phyloP scores from a whole-genome alignment of 2,113 vertebrate genomes.

The Callochromis pleurospilus region DNA sequence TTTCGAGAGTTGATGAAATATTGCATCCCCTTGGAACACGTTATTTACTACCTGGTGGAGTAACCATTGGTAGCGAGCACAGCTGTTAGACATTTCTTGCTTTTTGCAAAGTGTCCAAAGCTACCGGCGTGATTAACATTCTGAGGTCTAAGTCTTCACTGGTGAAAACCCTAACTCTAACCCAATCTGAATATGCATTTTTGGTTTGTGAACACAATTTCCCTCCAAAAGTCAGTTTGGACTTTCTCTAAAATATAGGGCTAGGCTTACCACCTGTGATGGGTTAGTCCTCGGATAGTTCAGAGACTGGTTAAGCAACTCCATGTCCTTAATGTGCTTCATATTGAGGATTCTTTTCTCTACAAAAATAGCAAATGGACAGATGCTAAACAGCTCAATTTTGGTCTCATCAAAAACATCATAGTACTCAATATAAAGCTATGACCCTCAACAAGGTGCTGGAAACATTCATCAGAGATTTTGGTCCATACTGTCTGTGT shows the following conservation, averaged over 20 bases:
- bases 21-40: neutral
- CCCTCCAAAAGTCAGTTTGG: neutral
- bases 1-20: neutral
- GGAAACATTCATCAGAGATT: neutral
- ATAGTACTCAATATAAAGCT: neutral
- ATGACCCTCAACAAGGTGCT: neutral
- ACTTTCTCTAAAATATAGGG: neutral
- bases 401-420: neutral
- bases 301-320: neutral
- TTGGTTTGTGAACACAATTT: neutral
- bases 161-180: neutral
- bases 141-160: neutral
- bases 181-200: neutral
- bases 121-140: rapidly evolving
- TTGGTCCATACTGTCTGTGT: neutral
- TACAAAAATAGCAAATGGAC: neutral
- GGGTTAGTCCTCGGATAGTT: neutral
- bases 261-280: neutral
- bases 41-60: neutral
- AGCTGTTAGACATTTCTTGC: neutral
- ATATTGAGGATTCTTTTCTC: rapidly evolving
- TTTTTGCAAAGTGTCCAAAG: neutral
- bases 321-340: neutral
- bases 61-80: neutral
- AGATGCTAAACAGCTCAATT: neutral